Conservation (phyloP, 2,888 invertebrate genomes). For the Spicauda simplicius region DNA sequence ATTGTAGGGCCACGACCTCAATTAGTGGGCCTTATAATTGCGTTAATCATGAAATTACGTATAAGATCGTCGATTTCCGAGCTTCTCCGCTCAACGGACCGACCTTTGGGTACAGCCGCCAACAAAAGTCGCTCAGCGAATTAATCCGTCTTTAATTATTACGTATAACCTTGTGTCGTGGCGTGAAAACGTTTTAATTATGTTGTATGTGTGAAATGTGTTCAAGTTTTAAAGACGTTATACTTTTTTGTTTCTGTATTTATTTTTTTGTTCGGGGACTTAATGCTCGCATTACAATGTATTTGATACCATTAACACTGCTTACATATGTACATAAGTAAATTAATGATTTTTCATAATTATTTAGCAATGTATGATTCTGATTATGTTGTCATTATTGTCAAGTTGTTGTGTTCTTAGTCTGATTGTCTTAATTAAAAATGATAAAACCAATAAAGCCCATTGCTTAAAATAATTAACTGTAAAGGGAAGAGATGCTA, state of each 20-base stretch:
- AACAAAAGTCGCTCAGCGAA: conserved; percentile 35
- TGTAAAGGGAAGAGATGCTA: no score
- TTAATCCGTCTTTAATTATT: conserved; percentile 15
- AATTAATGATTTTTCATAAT: no score
- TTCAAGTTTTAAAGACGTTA: not conserved
- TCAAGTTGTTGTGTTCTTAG: no score
- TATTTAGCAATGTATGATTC: no score
- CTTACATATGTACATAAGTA: no score
- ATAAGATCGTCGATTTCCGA: conserved; percentile 69
- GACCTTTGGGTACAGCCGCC: conserved; percentile 57
- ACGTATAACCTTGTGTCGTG: not conserved
- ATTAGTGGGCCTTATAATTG: conserved; percentile 67
- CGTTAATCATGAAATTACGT: conserved; percentile 70
- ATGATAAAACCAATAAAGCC: no score
- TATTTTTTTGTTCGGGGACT: no score
- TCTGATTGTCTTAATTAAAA: no score
- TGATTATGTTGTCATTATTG: no score
- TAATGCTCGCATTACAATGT: no score
- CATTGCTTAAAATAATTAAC: no score
- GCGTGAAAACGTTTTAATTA: conserved; percentile 3
- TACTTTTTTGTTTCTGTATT: not conserved
- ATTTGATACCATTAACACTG: no score
- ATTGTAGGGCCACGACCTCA: conserved; percentile 70
- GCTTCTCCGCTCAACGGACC: conserved; percentile 46
- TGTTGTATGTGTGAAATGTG: not conserved